Conservation (phyloP, 1,140 invertebrate species). For the Halesus radiatus region DNA sequence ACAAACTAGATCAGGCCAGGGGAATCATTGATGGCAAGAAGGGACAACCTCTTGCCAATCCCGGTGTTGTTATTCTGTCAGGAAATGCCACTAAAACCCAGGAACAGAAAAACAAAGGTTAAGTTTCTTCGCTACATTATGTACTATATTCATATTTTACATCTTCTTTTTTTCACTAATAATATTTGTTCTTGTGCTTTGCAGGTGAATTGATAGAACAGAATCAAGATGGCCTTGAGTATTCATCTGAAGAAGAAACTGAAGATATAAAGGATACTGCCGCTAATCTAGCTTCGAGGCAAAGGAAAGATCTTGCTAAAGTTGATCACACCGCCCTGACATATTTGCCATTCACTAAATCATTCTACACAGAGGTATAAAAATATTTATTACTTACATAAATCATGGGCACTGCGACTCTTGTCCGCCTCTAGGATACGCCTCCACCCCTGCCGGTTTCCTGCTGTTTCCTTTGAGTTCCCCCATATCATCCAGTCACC, state of each 20-base stretch:
- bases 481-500: too few relatives aligned
- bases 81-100: slow-evolving; percentile 87
- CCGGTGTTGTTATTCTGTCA: slow-evolving; percentile 85
- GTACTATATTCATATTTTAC: not conserved
- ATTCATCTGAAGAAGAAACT: slow-evolving; percentile 96
- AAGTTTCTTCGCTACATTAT: not conserved
- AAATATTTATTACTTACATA: too few relatives aligned
- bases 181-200: slow-evolving; percentile 9
- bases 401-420: too few relatives aligned
- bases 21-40: slow-evolving; percentile 68
- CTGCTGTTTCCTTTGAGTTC: too few relatives aligned
- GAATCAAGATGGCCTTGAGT: slow-evolving; percentile 97
- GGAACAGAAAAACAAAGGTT: slow-evolving; percentile 80
- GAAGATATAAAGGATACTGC: slow-evolving; percentile 95
- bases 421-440: too few relatives aligned
- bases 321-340: slow-evolving; percentile 88
- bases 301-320: slow-evolving; percentile 91
- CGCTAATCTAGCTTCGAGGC: slow-evolving; percentile 88
- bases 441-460: too few relatives aligned
- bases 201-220: slow-evolving; percentile 95
- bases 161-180: not conserved
- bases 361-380: slow-evolving; percentile 95
- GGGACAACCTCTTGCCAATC: slow-evolving; percentile 62
- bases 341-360: slow-evolving; percentile 93
- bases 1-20: slow-evolving; percentile 77